Base-by-base conservation (phyloP, 2,888 invertebrate genomes). In the Apamea sordens region DNA sequence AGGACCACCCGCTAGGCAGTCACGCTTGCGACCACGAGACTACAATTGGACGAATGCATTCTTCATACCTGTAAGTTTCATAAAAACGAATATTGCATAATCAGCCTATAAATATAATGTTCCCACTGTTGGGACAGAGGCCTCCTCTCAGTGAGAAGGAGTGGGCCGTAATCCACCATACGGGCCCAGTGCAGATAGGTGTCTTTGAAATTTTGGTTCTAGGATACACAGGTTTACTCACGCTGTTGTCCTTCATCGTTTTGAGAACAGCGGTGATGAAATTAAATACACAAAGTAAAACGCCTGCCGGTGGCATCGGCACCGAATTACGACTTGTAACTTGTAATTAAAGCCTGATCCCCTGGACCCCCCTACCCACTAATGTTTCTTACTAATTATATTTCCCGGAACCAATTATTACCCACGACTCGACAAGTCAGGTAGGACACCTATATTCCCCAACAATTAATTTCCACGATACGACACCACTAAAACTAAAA, bases 401-500 rank as follows among this genome's bases (percentile, higher is more conserved):
- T 18, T 28, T 32, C 24, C 24, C 18, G 7, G 3, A 24, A 77
- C 8, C 32, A 44, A 63, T 64, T 41, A 73, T 41, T 44, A 6
- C 24, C 44, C 7, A 7, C 28, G 5, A 47, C 24, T 41, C 28
- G 5, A 47, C 24, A 32, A 41, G 6, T 18, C 61, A 1, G 7
- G 15, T 15, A 36, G 7, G 15, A 36, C 6, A 47, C 18, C 2
- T 21, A 65, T 44, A 44, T 65, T 44, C 11, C 32, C 32, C 8
- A 44, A 56, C 21, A 41, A 69, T 69, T 80, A 47, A 79, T 84
- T 70, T 69, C 41, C 15, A 24, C 68, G 18, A 47, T 65, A 64
- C 24, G 21, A 47, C 13, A 41, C 32, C 5, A 85, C 67, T 61
- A n/a, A 65, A 84, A 65, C 41, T 63, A 44, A 53, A 85, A 67